A percentile compares a stretch with the other conserved stretches of the same genome.
Conservation (phyloP, 2,797 vertebrate genomes). For the Anas bernieri region DNA sequence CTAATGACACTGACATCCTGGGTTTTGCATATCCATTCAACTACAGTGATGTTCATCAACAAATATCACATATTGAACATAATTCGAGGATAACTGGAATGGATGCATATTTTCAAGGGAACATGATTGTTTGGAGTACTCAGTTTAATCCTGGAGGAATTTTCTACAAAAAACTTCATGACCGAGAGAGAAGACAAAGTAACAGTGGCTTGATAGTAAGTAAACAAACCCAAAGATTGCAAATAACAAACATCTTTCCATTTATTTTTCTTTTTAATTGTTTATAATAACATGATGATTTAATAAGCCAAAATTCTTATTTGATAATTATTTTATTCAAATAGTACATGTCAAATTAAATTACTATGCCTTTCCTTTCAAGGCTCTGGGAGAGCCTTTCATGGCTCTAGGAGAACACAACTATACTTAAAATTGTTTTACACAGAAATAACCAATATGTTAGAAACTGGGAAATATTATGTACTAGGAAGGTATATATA, state of each 20-base stretch:
- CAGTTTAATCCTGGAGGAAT: constrained; percentile 98
- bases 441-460: background rate
- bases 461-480: background rate
- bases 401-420: background rate
- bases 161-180: constrained; percentile 92
- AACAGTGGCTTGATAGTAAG: constrained; percentile 95
- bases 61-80: constrained; percentile 95
- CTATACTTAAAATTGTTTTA: background rate
- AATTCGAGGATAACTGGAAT: constrained; percentile 98
- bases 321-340: background rate
- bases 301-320: background rate
- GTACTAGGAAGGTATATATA: too few species aligned
- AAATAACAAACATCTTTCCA: background rate
- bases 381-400: background rate
- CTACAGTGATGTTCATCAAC: constrained; percentile 93
- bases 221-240: constrained; percentile 63
- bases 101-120: constrained; percentile 94
- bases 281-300: background rate
- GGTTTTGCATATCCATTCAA: constrained; percentile 99
- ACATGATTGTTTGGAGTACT: constrained; percentile 98
- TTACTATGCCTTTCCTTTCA: background rate
- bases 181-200: constrained; percentile 89
- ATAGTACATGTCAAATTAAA: background rate
- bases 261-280: background rate
- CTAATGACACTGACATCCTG: constrained; percentile 99